Base-by-base conservation (phyloP, 2,888 invertebrate species). In the Plutella xylostella region DNA sequence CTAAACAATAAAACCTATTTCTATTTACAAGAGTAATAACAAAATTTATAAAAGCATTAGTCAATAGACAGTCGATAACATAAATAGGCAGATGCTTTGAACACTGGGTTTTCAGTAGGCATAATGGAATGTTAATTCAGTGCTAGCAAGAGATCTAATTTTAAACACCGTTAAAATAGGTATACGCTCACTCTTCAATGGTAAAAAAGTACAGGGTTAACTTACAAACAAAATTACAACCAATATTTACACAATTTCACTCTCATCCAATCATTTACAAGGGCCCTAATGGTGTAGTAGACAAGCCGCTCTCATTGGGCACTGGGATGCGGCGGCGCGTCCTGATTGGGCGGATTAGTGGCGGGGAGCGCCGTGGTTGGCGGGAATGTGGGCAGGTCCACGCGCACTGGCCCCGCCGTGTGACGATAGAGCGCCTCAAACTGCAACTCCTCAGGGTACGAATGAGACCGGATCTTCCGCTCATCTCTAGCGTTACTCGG, bases 311-410 rank as follows among this genome's bases (percentile, higher is more conserved):
- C n/a, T n/a, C n/a, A n/a, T n/a, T n/a, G n/a, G n/a, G 61, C 15
- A 77, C 58, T 31, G 79, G 74, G 49, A 74, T 68, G 57, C 71
- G 78, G 48, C 2, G 67, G 55, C 18, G 72, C 72, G 4, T 43
- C 45, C 41, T 42, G 20, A 35, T 42, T 42, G 41, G 57, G 48
- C 12, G 55, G 48, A 1, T 57, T 38, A 12, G 65, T 55, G 19
- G 63, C 60, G 15, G 61, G 61, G 12, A 54, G 45, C 22, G 48
- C 57, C 14, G 60, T 64, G 40, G 60, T 80, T 17, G 88, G 88
- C 21, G 80, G 63, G 57, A 86, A 88, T 1, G 88, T 88, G 11
- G 88, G 88, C 51, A 88, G 60, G 52, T 88, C 86, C n/a, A 88
- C 86, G 35, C 85, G 70, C 5, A 87, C 50, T 47, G 52, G 74